Conservation (phyloP, 2,797 vertebrate genomes). For the Parauchenoglanis ngamensis region DNA sequence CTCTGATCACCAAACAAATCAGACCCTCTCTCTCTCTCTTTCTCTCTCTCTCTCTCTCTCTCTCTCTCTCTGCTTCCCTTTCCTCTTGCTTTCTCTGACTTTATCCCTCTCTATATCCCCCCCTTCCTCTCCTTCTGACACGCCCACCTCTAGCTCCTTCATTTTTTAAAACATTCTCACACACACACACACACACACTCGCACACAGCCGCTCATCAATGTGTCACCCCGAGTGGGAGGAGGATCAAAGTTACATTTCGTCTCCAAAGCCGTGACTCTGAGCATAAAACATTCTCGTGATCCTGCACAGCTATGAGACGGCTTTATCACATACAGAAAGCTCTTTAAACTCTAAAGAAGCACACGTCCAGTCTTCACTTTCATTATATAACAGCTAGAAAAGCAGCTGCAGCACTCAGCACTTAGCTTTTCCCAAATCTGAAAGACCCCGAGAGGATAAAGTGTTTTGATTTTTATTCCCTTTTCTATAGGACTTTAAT, state of each 20-base stretch:
- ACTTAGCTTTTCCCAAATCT: not conserved
- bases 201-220: conserved; percentile 18
- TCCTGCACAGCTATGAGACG: not conserved
- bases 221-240: conserved; percentile 13
- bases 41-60: conserved; percentile 41
- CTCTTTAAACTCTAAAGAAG: not conserved
- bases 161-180: not conserved
- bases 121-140: conserved; percentile 18
- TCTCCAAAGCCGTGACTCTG: conserved; percentile 10
- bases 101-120: not conserved
- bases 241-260: conserved; percentile 17
- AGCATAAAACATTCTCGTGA: conserved; percentile 3
- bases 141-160: conserved; percentile 29
- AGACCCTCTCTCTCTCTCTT: conserved; percentile 60
- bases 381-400: not conserved
- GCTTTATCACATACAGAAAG: not conserved
- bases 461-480: not conserved
- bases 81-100: conserved; percentile 22
- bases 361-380: not conserved
- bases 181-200: not conserved
- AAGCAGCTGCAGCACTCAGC: not conserved
- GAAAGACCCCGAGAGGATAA: not conserved
- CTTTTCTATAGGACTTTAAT: not conserved
- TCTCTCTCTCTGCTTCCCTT: conserved; percentile 16
- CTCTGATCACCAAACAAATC: conserved; percentile 75